These are phyloP conservation scores for Lamellibrachia satsuma DNA, from an alignment of 2,888 invertebrate genomes.

Conservation along the genomic window DNA sequence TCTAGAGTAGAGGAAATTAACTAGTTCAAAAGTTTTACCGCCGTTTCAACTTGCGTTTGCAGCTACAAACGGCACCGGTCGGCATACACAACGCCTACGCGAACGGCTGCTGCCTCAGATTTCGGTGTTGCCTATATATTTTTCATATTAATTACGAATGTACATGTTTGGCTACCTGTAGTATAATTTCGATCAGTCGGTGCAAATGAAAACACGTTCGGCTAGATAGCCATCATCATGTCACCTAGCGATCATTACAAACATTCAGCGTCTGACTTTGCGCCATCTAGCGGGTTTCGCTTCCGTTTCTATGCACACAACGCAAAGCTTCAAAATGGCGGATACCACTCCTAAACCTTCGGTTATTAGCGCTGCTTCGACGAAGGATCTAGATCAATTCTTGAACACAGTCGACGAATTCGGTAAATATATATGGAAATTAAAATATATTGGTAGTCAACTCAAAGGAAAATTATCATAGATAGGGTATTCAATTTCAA, in stretches of 20 bases:
- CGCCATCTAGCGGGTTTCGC: neutral
- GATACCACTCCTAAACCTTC: neutral
- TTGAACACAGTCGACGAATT: neutral
- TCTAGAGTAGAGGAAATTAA: too few relatives aligned
- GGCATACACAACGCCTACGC: neutral
- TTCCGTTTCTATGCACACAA: neutral
- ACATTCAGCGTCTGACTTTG: neutral
- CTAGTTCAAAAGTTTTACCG: neutral
- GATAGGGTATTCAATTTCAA: neutral
- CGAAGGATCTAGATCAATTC: neutral
- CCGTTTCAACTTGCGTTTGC: neutral
- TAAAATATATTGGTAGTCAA: neutral
- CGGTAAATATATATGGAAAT: neutral
- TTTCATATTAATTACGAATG: neutral
- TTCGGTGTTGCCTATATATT: neutral
- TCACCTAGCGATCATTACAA: neutral
- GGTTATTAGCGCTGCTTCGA: neutral
- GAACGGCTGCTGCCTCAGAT: neutral
- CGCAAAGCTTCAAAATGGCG: constrained; percentile 17
- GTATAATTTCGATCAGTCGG: neutral
- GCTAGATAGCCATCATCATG: neutral
- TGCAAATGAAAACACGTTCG: neutral
- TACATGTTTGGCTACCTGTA: neutral
- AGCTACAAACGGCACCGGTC: neutral
- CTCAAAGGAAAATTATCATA: neutral